These are phyloP conservation scores for Clarias pachynema DNA, from an alignment of 2,797 vertebrate genomes.

Conservation along the genomic window DNA sequence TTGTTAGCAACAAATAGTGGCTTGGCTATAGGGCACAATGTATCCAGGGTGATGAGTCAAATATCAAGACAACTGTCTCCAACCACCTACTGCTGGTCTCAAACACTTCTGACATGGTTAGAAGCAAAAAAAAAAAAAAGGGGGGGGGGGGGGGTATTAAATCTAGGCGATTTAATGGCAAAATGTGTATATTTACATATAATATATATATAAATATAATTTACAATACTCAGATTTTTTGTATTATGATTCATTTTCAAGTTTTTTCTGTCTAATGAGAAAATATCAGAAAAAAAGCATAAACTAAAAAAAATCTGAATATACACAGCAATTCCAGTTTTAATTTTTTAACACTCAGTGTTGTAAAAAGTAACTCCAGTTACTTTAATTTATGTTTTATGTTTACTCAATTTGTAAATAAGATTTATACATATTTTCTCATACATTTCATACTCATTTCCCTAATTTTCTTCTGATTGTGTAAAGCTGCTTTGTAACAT, in stretches of 20 bases:
- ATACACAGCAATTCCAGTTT: background rate
- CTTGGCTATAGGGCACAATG: conserved; percentile 15
- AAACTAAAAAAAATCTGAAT: background rate
- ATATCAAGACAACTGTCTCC: conserved; percentile 36
- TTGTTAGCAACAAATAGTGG: conserved; percentile 47
- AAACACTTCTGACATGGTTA: conserved; percentile 3
- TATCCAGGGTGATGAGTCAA: conserved; percentile 28
- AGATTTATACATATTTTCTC: no score
- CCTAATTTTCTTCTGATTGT: no score
- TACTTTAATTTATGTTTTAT: background rate
- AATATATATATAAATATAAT: no score
- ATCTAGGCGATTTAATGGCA: background rate
- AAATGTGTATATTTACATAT: background rate
- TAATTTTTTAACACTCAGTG: background rate
- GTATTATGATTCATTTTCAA: background rate
- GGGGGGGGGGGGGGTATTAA: background rate
- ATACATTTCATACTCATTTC: no score
- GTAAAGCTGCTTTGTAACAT: no score
- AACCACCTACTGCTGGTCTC: conserved; percentile 42
- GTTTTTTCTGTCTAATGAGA: background rate
- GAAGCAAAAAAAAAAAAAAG: background rate
- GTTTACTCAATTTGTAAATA: background rate
- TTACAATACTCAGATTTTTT: background rate
- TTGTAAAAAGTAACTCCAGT: background rate
- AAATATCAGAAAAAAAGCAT: background rate